Conservation (phyloP, 2,797 vertebrate genomes). For the Tragopan temminckii region DNA sequence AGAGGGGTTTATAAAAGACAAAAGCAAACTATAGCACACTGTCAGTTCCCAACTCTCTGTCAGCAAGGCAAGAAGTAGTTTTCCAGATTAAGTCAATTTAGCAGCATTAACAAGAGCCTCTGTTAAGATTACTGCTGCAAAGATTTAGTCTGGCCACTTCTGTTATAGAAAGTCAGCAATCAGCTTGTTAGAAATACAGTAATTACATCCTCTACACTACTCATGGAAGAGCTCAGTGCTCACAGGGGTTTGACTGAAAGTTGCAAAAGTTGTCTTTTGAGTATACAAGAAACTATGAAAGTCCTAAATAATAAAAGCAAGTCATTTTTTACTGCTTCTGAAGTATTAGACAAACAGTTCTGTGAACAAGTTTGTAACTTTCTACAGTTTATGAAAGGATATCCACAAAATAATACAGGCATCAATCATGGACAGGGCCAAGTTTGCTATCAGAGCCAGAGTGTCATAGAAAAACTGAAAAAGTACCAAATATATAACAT, state of each 20-base stretch:
- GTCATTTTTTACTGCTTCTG: neutral
- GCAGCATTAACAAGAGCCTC: neutral
- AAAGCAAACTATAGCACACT: neutral
- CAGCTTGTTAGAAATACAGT: neutral
- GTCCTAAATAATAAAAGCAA: neutral
- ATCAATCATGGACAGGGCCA: conserved; percentile 93
- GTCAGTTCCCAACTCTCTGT: neutral
- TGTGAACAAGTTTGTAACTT: neutral
- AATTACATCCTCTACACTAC: neutral
- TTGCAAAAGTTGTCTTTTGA: neutral
- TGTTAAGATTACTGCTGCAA: neutral
- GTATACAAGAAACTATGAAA: neutral
- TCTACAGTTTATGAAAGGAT: conserved; percentile 87
- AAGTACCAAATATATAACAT: conserved; percentile 56
- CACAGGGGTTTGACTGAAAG: neutral
- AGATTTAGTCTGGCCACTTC: neutral
- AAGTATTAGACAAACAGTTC: neutral
- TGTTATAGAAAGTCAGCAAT: neutral
- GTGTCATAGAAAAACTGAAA: conserved; percentile 90
- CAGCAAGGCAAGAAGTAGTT: neutral
- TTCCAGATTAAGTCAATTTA: neutral
- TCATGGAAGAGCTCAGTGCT: neutral
- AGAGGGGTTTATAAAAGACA: neutral
- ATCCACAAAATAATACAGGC: conserved; percentile 98
- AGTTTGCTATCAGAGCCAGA: conserved; percentile 88